phyloP scores from a whole-genome alignment of 2,888 invertebrate genomes.

The Brachyptera putata region DNA sequence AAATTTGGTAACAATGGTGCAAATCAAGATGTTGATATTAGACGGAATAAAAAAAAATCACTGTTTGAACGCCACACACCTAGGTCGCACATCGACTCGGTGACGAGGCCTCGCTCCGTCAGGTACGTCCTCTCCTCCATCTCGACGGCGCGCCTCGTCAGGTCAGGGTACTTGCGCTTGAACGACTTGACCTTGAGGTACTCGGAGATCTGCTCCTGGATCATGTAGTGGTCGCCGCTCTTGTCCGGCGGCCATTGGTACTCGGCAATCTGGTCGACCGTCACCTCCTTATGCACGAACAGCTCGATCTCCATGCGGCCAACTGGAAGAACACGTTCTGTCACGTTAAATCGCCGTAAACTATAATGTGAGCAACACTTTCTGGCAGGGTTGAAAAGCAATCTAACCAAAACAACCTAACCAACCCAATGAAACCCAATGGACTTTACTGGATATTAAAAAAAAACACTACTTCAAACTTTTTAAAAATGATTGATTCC shows the following conservation, averaged over 20 bases:
- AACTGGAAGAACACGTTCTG: background rate
- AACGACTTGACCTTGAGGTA: slow-evolving; percentile 94
- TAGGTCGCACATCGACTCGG: slow-evolving; percentile 88
- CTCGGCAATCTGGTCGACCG: slow-evolving; percentile 86
- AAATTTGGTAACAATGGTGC: too few species aligned
- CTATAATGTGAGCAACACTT: too few species aligned
- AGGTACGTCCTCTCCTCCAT: slow-evolving; percentile 89
- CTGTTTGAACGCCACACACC: slow-evolving; percentile 61
- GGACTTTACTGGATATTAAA: too few species aligned
- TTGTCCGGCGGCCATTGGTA: slow-evolving; percentile 83
- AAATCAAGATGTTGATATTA: too few species aligned
- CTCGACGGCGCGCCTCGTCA: slow-evolving; percentile 77
- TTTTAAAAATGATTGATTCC: too few species aligned
- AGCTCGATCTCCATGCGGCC: slow-evolving; percentile 17
- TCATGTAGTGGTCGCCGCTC: slow-evolving; percentile 77
- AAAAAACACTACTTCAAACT: too few species aligned
- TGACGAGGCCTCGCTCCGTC: slow-evolving; percentile 74
- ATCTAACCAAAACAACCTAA: too few species aligned
- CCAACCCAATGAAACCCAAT: too few species aligned
- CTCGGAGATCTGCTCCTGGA: slow-evolving; percentile 94
- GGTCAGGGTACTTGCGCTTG: slow-evolving; percentile 90
- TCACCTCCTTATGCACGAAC: slow-evolving; percentile 48
- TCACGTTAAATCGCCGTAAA: too few species aligned
- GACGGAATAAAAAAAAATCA: too few species aligned
- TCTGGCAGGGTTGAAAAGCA: too few species aligned